A percentile compares a stretch with the other conserved stretches of the same genome.
These are phyloP conservation scores for Phenganax marumi DNA, from an alignment of 92 coral and sea anemone genomes.

Conservation along the genomic window DNA sequence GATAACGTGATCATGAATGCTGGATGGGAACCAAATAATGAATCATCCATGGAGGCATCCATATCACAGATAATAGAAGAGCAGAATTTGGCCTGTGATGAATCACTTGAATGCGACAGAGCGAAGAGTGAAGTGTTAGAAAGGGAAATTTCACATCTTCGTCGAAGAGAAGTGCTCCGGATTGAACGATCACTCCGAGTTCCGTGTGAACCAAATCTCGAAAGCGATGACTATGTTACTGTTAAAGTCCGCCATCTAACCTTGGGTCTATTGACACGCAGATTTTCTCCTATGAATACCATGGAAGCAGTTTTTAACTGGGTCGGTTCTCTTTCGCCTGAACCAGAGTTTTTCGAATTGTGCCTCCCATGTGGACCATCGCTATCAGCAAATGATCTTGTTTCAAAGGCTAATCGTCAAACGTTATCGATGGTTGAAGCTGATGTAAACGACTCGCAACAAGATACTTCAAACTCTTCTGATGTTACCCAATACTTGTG, in stretches of 20 bases:
- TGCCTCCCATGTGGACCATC: not conserved
- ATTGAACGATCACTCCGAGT: conserved; percentile 42
- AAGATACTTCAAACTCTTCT: too few species aligned
- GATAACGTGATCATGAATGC: too few species aligned
- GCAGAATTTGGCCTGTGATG: conserved; percentile 42
- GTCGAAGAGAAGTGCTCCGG: conserved; percentile 43
- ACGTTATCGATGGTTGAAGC: conserved; percentile 50
- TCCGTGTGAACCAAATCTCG: conserved; percentile 38
- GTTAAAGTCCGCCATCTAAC: conserved; percentile 23
- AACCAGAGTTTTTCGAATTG: conserved; percentile 11
- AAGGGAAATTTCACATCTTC: conserved; percentile 11
- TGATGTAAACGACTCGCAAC: not conserved
- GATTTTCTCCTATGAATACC: not conserved
- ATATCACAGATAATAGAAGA: not conserved
- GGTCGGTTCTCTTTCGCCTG: not conserved
- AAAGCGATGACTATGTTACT: conserved; percentile 1
- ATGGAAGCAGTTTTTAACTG: not conserved
- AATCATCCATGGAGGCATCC: too few species aligned
- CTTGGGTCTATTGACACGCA: not conserved
- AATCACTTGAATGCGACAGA: conserved; percentile 42
- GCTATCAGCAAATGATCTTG: not conserved
- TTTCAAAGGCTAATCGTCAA: conserved; percentile 32
- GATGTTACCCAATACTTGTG: too few species aligned
- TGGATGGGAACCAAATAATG: too few species aligned
- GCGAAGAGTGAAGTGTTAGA: conserved; percentile 24